Percentiles rank a stretch among this genome's conserved stretches.
Conservation (phyloP, 2,797 vertebrate species). For the Xenentodon cancila region DNA sequence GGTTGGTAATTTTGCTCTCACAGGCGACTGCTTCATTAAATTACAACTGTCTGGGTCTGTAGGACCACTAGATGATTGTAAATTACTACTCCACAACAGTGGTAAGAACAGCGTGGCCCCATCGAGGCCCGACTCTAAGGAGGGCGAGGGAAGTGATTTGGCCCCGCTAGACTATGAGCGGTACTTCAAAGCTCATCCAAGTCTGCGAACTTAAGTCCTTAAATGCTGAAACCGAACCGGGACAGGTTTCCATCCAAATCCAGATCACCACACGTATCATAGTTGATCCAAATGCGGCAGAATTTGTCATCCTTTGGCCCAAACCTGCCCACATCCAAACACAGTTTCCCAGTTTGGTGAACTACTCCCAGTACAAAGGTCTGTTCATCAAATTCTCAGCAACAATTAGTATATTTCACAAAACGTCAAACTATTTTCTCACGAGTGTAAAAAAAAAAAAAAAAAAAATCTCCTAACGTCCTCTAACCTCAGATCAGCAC, state of each 20-base stretch:
- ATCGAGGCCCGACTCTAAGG: no score
- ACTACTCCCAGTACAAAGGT: no score
- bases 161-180: no score
- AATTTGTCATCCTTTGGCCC: not conserved
- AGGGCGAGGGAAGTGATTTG: no score
- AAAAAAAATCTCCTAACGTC: not conserved
- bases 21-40: not conserved
- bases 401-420: not conserved
- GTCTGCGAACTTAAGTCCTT: no score
- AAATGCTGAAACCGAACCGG: constrained; percentile 4
- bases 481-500: constrained; percentile 13
- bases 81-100: no score
- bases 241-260: not conserved
- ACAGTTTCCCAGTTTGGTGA: not conserved
- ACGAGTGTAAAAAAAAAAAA: no score
- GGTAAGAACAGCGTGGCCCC: no score
- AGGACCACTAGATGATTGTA: no score
- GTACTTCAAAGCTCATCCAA: no score
- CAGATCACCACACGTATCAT: not conserved
- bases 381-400: not conserved
- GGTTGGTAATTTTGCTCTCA: not conserved
- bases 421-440: no score
- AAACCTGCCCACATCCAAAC: not conserved
- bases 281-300: not conserved
- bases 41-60: no score